Percentiles rank a stretch among this genome's conserved stretches.
Conservation (phyloP, 2,888 invertebrate genomes). For the Morpho helenor region DNA sequence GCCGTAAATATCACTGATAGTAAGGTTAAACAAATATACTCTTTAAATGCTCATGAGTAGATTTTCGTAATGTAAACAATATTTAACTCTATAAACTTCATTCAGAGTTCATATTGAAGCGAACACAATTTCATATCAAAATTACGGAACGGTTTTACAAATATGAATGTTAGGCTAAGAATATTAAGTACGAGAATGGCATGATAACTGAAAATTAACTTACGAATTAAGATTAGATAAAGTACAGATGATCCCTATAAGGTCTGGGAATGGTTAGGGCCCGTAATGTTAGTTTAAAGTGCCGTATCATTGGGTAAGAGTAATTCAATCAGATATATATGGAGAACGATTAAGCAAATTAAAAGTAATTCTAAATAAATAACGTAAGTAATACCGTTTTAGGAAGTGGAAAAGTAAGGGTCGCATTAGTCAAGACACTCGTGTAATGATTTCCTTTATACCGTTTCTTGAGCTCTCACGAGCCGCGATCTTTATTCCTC, state of each 20-base stretch:
- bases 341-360: conserved; percentile 24
- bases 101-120: conserved; percentile 12
- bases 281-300: conserved; percentile 29
- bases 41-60: not conserved
- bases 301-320: conserved; percentile 29
- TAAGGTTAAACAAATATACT: not conserved
- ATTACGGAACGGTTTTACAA: conserved; percentile 10
- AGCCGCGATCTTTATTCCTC: not conserved
- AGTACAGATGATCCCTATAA: conserved; percentile 31
- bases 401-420: conserved; percentile 6
- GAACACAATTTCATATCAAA: not conserved
- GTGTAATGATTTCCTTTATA: conserved; percentile 11
- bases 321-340: conserved; percentile 26
- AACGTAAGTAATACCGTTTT: conserved; percentile 18
- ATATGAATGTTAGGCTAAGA: conserved; percentile 5
- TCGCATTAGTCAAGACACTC: conserved; percentile 10
- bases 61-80: not conserved
- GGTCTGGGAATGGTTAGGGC: conserved; percentile 26
- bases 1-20: not conserved
- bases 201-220: conserved; percentile 19
- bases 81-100: not conserved
- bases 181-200: conserved; percentile 16
- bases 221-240: conserved; percentile 32
- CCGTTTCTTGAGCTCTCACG: conserved; percentile 3
- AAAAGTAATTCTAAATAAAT: conserved; percentile 24